Evolutionary conservation across 2,797 vertebrate species (phyloP), one percentile per base, ranked within the genome.

Genomic region (Eulemur coronatus): DNA sequence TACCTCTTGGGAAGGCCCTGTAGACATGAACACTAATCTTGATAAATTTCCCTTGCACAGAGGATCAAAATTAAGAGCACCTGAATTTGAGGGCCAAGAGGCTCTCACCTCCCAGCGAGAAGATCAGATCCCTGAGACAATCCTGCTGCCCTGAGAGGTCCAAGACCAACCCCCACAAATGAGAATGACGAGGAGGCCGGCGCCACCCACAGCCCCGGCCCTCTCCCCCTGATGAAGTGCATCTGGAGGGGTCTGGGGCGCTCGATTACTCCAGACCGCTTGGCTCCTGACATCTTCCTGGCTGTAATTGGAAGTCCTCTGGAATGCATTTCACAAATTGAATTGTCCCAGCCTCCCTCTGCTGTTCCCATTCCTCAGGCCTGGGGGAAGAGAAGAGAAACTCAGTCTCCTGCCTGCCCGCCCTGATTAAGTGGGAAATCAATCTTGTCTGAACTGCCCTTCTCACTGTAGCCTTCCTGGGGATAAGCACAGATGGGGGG

Each of bases 251-350:
- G 12, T 63, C 18, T 52, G 30, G 48, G 38, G 76, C 2, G 3
- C 73, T 95, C 38, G 50, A 7, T 91, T 76, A 73, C 59, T 86
- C 90, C 85, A 91, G 81, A 91, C 13, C 17, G 17, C 87, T 70
- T 0, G 17, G 59, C 48, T 90, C 70, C 86, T 82, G 89, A 75
- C 50, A 69, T 75, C 82, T 76, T 82, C 61, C 90, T 17, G 3
- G 92, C 80, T 70, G 41, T 88, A 84, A 94, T 1, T 75, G 92
- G 55, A 90, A 98, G 87, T 80, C 20, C n/a, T 86, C 91, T 75
- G 67, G 84, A 96, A 94, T n/a, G 61, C 24, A 41, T 65, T 92
- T 90, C 89, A 86, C 41, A 84, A 82, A 75, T 26, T 78, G 67
- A 93, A 61, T 59, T 85, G 48, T 84, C 69, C 69, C 43, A 20